Base-by-base conservation (phyloP, 2,113 vertebrate species). In the Crotalus viridis region DNA sequence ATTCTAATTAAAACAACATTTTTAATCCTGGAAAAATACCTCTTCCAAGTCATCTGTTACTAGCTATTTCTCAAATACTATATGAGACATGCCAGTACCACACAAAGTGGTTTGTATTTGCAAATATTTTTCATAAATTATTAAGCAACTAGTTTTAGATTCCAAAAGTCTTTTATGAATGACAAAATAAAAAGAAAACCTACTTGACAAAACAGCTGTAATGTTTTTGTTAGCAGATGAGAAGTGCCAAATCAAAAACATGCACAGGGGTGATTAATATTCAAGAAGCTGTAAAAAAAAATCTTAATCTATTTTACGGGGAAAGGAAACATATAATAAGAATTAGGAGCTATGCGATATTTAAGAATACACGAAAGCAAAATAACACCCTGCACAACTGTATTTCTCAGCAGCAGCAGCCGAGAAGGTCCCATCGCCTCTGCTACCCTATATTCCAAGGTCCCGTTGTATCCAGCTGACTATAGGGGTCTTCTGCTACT, bases 221-320 rank as follows among this genome's bases (percentile, higher is more conserved):
- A 48, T 17, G n/a, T 24, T 92, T 89, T 48, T n/a, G 9, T 13
- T 28, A 91, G 61, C 15, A 55, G 39, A 28, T 59, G 54, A 55
- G 85, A 92, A 92, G 64, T n/a, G 19, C 43, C 69, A 92, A 89
- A 28, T 92, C 69, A 88, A 33, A 69, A 87, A 69, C 24, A 10
- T 33, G 39, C 7, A 59, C 95, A 96, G 94, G 89, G 91, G 95
- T 93, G 3, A 95, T 97, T 94, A 95, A 95, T 92, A 96, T 95
- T 93, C 93, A 93, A 94, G 1, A 91, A 92, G 87, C 92, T 87
- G 51, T 94, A 94, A 95, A 95, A 94, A 94, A 89, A 87, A 81
- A 89, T 91, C 33, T 94, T 92, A 94, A 95, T 95, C 95, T 95
- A 95, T 94, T 94, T 56, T 91, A 52, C 0, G 0, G 55, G 56